Evolutionary conservation across 2,797 vertebrate species (phyloP).

Genomic region (Ptychadena robeensis): DNA sequence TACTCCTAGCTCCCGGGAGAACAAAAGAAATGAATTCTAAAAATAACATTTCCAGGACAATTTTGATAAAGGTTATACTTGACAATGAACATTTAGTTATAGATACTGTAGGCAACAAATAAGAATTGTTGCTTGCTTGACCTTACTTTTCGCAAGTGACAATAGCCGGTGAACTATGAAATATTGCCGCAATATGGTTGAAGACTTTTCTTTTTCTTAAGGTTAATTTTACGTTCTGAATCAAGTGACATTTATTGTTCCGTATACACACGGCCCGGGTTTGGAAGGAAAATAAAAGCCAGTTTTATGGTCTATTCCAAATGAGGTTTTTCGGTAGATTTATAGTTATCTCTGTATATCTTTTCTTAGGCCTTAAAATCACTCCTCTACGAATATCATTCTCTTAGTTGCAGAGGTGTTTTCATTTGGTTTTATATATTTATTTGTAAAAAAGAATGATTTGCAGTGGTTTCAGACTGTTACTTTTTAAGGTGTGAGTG

Average conservation of each 20-base stretch:
- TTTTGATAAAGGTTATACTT: slow-evolving; percentile 71
- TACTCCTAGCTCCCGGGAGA: slow-evolving; percentile 4
- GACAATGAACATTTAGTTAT: slow-evolving; percentile 67
- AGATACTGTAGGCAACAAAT: slow-evolving; percentile 70
- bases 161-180: slow-evolving; percentile 72
- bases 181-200: slow-evolving; percentile 70
- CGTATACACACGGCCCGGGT: slow-evolving; percentile 72
- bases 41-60: slow-evolving; percentile 48
- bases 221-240: slow-evolving; percentile 77
- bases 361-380: slow-evolving; percentile 45
- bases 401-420: slow-evolving; percentile 18
- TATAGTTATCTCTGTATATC: slow-evolving; percentile 47
- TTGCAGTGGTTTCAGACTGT: slow-evolving; percentile 19
- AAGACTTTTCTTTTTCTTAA: slow-evolving; percentile 71
- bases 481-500: neutral
- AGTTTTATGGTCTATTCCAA: slow-evolving; percentile 52
- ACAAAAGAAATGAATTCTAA: slow-evolving; percentile 26
- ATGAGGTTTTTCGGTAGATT: slow-evolving; percentile 54
- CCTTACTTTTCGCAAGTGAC: slow-evolving; percentile 71
- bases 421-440: slow-evolving; percentile 29
- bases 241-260: slow-evolving; percentile 76
- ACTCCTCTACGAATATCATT: slow-evolving; percentile 19
- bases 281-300: slow-evolving; percentile 71
- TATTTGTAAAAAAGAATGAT: slow-evolving; percentile 3
- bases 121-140: slow-evolving; percentile 70